phyloP scores from a whole-genome alignment of 1,140 invertebrate genomes.

The Lucilia sericata region DNA sequence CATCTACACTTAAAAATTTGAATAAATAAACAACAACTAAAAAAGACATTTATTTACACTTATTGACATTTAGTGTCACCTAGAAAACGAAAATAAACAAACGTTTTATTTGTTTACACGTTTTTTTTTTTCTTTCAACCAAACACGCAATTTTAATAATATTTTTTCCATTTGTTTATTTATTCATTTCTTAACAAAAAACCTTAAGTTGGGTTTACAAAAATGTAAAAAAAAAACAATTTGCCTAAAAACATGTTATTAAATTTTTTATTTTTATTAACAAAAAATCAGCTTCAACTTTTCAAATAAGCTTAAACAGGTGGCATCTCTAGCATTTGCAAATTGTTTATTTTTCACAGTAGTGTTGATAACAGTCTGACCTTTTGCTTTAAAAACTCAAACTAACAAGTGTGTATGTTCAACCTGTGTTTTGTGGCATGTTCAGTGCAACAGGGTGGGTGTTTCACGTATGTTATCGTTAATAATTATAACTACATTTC shows the following conservation, averaged over 20 bases:
- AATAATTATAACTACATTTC: not conserved
- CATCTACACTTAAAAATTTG: not conserved
- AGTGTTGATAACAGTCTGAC: conserved; percentile 5
- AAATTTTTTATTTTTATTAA: not conserved
- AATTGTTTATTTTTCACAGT: not conserved
- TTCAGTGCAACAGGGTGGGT: not conserved
- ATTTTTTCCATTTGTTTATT: not conserved
- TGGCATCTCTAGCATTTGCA: not conserved
- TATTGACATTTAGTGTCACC: not conserved
- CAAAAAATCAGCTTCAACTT: not conserved
- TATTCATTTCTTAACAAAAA: not conserved
- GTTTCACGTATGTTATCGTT: not conserved
- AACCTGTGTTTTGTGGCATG: not conserved
- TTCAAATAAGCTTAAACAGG: not conserved
- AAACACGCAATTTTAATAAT: conserved; percentile 1
- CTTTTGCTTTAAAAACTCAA: not conserved
- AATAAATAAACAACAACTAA: conserved; percentile 4
- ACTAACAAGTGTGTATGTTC: not conserved
- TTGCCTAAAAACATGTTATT: conserved; percentile 8
- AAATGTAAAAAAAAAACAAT: not conserved
- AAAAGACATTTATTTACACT: not conserved
- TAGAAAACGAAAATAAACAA: not conserved
- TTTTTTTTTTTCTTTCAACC: too few relatives aligned
- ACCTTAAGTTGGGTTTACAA: not conserved
- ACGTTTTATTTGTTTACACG: conserved; percentile 12